phyloP scores from a whole-genome alignment of 2,888 invertebrate species.

The Trypoxylon attenuatum region DNA sequence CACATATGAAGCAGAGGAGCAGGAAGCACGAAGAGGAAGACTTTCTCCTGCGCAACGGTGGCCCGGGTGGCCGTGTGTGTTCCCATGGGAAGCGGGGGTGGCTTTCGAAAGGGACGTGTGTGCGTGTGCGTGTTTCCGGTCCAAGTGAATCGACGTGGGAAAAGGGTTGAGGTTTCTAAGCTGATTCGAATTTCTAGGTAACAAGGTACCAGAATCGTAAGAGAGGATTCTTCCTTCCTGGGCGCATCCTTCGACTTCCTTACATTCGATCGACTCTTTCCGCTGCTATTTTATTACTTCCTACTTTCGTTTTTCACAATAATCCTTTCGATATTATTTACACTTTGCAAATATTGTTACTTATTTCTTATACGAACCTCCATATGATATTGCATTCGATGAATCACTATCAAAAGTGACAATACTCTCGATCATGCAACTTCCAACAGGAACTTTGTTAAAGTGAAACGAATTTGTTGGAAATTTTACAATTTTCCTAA shows the following conservation, averaged over 20 bases:
- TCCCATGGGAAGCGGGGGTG: constrained; percentile 32
- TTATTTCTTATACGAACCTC: no score
- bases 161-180: constrained; percentile 63
- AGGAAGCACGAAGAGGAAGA: constrained; percentile 64
- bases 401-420: no score
- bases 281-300: no score
- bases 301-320: no score
- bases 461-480: no score
- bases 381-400: no score
- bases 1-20: constrained; percentile 71
- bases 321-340: no score
- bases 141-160: constrained; percentile 15
- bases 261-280: background rate
- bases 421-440: no score
- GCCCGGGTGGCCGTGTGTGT: constrained; percentile 24
- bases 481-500: no score
- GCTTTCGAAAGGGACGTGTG: constrained; percentile 15
- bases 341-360: no score
- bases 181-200: constrained; percentile 63
- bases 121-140: background rate
- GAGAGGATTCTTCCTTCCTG: constrained; percentile 16
- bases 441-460: no score
- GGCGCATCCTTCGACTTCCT: background rate
- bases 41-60: constrained; percentile 20
- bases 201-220: constrained; percentile 57